Base-by-base conservation (phyloP, 2,888 invertebrate species). In the Myopa testacea region DNA sequence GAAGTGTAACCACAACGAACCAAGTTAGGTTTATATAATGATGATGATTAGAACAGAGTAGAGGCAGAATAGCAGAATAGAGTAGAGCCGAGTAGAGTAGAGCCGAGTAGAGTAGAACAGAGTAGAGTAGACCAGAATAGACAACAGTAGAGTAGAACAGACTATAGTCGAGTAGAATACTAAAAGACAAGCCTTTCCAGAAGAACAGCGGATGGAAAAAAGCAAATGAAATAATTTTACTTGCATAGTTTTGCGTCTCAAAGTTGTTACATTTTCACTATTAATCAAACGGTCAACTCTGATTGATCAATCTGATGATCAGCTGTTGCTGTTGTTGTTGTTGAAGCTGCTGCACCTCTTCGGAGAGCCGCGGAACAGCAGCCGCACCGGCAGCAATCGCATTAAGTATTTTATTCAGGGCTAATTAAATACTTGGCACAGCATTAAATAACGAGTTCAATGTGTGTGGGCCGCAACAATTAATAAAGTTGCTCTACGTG, bases 361-460 rank as follows among this genome's bases (percentile, higher is more conserved):
- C 10, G 65, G 37, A 63, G 26, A 37, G 14, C 40, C 19, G 72
- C 34, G 34, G 19, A 45, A 60, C 62, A 73, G 45, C 63, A 12
- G 4, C 37, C 60, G 60, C 16, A 60, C 5, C 16, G 19, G 26
- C 34, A 62, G 62, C 62, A n/a, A 62, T 62, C 62, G 26, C 45
- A 45, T 45, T 45, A 45, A 45, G 45, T 45, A n/a, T 62, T 62
- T 10, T 34, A 85, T 84, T 85, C 84, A 86, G 83, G 83, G 84
- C 85, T 86, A 85, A 86, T 86, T 85, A 85, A 85, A 85, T 81
- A 75, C 69, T 72, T 70, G 71, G 60, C 68, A 63, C 58, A 16
- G 58, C 68, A 14, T 65, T 26, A 63, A 63, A 50, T 74, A 65
- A 52, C 16, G 62, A 4, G 12, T 63, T n/a, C 69, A 76, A 73